Conservation (phyloP, 2,113 vertebrate species). For the Aptenodytes forsteri region DNA sequence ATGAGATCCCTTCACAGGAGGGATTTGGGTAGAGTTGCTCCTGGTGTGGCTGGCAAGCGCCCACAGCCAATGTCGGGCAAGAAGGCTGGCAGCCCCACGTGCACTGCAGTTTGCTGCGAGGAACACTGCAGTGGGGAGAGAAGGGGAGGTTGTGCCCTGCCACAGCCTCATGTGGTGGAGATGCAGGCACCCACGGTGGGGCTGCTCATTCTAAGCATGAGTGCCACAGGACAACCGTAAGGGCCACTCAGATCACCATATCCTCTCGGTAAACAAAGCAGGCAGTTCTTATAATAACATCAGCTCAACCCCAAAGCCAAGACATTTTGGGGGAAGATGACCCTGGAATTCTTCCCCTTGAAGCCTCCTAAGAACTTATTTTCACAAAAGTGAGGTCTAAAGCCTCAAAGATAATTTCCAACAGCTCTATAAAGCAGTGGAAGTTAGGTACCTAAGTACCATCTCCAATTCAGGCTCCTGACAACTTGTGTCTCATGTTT, state of each 20-base stretch:
- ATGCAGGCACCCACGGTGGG: too few relatives aligned
- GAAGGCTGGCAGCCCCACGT: rapidly evolving
- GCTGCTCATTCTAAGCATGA: neutral
- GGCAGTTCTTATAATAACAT: neutral
- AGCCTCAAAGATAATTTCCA: neutral
- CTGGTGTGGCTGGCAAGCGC: neutral
- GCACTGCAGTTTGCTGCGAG: neutral
- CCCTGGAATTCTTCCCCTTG: neutral
- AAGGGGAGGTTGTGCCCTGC: neutral
- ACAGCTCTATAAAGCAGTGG: neutral
- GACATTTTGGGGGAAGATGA: neutral
- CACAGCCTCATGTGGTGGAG: neutral
- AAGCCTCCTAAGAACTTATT: neutral
- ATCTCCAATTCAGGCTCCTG: neutral
- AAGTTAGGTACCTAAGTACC: neutral
- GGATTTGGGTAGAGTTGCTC: neutral
- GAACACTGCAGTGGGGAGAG: neutral
- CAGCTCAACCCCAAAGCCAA: neutral
- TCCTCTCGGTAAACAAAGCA: neutral
- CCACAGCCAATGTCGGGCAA: rapidly evolving
- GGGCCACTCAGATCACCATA: neutral
- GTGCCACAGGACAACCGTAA: neutral
- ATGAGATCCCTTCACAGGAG: neutral
- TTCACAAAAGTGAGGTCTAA: neutral
- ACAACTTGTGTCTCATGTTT: neutral